Evolutionary conservation across 1,140 invertebrate genomes (phyloP).

Genomic region (Drosophila varians): DNA sequence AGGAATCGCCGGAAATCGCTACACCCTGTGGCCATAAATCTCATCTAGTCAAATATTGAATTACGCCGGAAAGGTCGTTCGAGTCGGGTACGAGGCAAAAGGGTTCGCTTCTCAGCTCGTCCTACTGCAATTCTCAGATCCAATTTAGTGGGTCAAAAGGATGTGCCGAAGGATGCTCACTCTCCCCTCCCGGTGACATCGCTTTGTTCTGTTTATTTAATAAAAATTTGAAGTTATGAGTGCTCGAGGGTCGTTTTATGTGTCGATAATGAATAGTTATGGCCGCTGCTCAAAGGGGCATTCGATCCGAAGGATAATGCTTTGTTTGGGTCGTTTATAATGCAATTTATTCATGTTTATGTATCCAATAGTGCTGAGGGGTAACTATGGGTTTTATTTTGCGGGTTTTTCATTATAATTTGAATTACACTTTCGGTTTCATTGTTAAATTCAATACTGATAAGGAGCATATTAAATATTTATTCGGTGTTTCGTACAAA

Average conservation of each 20-base stretch:
- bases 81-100: slow-evolving; percentile 34
- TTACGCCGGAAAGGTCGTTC: slow-evolving; percentile 62
- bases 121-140: slow-evolving; percentile 44
- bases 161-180: slow-evolving; percentile 44
- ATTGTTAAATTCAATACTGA: slow-evolving; percentile 5
- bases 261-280: slow-evolving; percentile 83
- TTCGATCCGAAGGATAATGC: slow-evolving; percentile 35
- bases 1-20: slow-evolving; percentile 53
- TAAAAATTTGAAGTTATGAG: slow-evolving; percentile 80
- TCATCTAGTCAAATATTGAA: slow-evolving; percentile 83
- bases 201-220: slow-evolving; percentile 76
- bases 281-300: slow-evolving; percentile 33
- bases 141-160: slow-evolving; percentile 77
- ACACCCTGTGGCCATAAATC: slow-evolving; percentile 77
- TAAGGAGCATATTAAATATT: neutral
- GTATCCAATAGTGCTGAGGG: slow-evolving; percentile 30
- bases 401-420: slow-evolving; percentile 4
- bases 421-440: neutral
- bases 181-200: slow-evolving; percentile 49
- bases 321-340: slow-evolving; percentile 73
- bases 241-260: slow-evolving; percentile 63
- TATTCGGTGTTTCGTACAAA: no score
- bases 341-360: slow-evolving; percentile 78
- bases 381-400: slow-evolving; percentile 54
- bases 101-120: slow-evolving; percentile 27